Evolutionary conservation across 2,888 invertebrate species (phyloP), one percentile per base, ranked within the genome.

Genomic region (Noctua janthina): DNA sequence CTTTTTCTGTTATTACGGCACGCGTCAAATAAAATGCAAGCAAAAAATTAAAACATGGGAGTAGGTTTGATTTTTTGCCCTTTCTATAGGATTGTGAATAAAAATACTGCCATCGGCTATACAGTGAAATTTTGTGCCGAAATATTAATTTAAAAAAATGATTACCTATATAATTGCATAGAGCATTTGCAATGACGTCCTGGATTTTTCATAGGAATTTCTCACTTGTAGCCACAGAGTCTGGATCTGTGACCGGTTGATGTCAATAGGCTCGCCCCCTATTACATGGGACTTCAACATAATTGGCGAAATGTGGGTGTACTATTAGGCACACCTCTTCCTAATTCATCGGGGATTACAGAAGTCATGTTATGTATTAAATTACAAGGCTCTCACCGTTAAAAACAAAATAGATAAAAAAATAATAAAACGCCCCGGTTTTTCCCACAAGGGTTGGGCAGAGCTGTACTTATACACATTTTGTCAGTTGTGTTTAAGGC

Each of bases 21-120:
- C 29, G 8, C 59, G 49, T 72, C 39, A 54, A 54, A 82, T 13
- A 81, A 71, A 43, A 64, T 20, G 39, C 0, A 81, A 54, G 68
- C 29, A 49, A 74, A 56, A n/a, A n/a, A 29, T 2, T 11, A 2
- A 64, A 39, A 72, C 59, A 17, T n/a, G 39, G 8, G 35, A 43
- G 17, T 20, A 17, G 8, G 20, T 35, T 15, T 5, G 23, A 64
- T 1, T 20, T 70, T 59, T 70, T 7, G 23, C 6, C 1, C 3
- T 59, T 29, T 74, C 0, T 11, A 68, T 13, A 35, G 8, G 15
- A 20, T 39, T 35, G 7, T 15, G 10, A 0, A 29, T 13, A 46
- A 20, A 81, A 70, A 70, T 51, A 71, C 54, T 11, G 23, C 54
- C 1, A 10, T 23, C 54, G 20, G 17, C 15, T 66, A 51, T 39